Conservation (phyloP, 1,140 invertebrate genomes). For the Drosophila equinoxialis region DNA sequence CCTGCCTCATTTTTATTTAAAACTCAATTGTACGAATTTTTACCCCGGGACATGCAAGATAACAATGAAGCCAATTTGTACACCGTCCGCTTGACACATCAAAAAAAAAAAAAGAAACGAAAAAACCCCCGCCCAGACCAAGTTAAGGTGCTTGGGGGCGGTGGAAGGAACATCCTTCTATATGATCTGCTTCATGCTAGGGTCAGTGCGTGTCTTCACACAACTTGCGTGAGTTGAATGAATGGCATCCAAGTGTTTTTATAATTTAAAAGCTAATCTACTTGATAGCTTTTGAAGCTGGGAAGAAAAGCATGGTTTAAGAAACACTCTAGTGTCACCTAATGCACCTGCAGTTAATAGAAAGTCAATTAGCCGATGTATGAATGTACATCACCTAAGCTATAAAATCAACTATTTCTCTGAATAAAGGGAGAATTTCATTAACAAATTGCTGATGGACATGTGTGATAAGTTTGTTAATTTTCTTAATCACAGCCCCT, state of each 20-base stretch:
- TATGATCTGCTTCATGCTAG: not conserved
- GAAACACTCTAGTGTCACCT: not conserved
- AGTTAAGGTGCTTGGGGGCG: no score
- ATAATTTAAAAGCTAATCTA: conserved; percentile 13
- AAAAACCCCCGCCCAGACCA: no score
- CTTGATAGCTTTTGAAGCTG: conserved; percentile 2
- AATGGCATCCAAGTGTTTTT: not conserved
- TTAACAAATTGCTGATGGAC: no score
- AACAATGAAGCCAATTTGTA: conserved; percentile 53
- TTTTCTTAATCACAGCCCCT: no score
- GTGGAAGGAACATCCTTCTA: not conserved
- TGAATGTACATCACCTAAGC: no score
- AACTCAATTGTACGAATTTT: conserved; percentile 51
- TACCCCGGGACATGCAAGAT: conserved; percentile 26
- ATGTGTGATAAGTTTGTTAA: no score
- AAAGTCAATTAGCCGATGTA: no score
- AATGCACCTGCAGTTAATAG: no score
- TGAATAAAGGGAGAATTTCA: no score
- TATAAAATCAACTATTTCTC: no score
- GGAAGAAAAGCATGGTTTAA: not conserved
- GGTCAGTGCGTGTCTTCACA: conserved; percentile 2
- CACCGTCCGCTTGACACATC: conserved; percentile 38
- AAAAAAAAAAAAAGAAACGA: not conserved
- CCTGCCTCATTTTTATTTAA: conserved; percentile 61
- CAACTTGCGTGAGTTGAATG: not conserved